A percentile compares a stretch with the other conserved stretches of the same genome.
These are phyloP conservation scores for Drosophila varians DNA, from an alignment of 1,140 invertebrate genomes.

Conservation along the genomic window DNA sequence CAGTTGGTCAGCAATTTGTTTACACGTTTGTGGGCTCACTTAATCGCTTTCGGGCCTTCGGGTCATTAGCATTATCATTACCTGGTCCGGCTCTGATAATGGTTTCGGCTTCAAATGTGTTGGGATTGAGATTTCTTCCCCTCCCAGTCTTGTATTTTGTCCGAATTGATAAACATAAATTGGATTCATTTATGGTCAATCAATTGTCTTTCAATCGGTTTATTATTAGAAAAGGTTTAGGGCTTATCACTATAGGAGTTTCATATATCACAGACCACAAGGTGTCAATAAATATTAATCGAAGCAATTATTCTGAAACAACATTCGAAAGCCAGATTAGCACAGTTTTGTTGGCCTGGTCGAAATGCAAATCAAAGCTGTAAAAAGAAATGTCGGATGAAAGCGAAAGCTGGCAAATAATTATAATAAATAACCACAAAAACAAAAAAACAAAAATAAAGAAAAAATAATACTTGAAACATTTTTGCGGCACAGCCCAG, in stretches of 20 bases:
- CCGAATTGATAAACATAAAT: constrained; percentile 14
- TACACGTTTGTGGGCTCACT: constrained; percentile 23
- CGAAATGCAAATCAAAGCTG: constrained; percentile 64
- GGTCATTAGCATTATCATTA: constrained; percentile 64
- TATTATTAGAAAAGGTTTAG: not conserved
- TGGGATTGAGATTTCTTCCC: not conserved
- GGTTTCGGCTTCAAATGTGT: not conserved
- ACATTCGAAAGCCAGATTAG: constrained; percentile 58
- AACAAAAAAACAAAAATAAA: not conserved
- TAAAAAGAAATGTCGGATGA: constrained; percentile 14
- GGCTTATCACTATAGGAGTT: too few species aligned
- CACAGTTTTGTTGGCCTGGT: constrained; percentile 39
- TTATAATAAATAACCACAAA: constrained; percentile 71
- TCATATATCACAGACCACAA: too few species aligned
- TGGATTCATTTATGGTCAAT: not conserved
- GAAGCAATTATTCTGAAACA: constrained; percentile 26
- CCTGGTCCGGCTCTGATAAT: constrained; percentile 5
- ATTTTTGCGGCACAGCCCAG: constrained; percentile 42
- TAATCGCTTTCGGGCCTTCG: constrained; percentile 50
- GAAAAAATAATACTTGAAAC: constrained; percentile 46
- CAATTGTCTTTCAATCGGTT: not conserved
- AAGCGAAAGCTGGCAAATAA: constrained; percentile 50
- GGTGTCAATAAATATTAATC: constrained; percentile 67
- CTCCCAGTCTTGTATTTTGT: not conserved
- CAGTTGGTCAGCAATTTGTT: constrained; percentile 58